These are phyloP conservation scores for Lipotes vexillifer DNA, from an alignment of 2,113 vertebrate species.

Conservation along the genomic window DNA sequence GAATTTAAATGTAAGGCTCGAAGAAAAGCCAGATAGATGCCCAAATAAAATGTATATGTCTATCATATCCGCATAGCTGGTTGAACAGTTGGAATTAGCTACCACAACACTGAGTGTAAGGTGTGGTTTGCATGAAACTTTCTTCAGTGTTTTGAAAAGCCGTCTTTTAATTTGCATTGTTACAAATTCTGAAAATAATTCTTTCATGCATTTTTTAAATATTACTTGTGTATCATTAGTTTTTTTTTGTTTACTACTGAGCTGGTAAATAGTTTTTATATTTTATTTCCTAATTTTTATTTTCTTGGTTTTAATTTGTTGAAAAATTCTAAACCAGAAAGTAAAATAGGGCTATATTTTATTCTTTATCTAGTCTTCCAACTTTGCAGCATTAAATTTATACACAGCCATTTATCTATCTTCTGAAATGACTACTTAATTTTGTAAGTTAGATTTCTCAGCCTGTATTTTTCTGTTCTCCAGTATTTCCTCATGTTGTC, in stretches of 20 bases:
- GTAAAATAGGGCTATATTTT: not conserved
- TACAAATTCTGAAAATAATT: not conserved
- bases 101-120: not conserved
- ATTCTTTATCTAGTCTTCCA: not conserved
- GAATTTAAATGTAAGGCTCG: not conserved
- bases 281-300: slow-evolving; percentile 12
- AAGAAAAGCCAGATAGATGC: not conserved
- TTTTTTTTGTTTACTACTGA: not conserved
- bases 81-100: not conserved
- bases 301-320: slow-evolving; percentile 28
- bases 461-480: not conserved
- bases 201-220: not conserved
- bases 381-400: not conserved
- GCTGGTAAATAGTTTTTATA: not conserved
- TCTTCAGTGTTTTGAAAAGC: not conserved
- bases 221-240: not conserved
- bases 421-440: not conserved
- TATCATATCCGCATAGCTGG: not conserved
- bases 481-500: not conserved
- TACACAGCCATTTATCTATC: not conserved
- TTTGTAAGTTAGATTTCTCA: not conserved
- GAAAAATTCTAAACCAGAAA: not conserved
- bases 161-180: not conserved
- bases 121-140: not conserved
- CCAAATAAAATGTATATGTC: not conserved